Percentiles rank a stretch among this genome's conserved stretches.
These are phyloP conservation scores for Rhagoletis zephyria DNA, from an alignment of 1,140 invertebrate species.

Conservation along the genomic window DNA sequence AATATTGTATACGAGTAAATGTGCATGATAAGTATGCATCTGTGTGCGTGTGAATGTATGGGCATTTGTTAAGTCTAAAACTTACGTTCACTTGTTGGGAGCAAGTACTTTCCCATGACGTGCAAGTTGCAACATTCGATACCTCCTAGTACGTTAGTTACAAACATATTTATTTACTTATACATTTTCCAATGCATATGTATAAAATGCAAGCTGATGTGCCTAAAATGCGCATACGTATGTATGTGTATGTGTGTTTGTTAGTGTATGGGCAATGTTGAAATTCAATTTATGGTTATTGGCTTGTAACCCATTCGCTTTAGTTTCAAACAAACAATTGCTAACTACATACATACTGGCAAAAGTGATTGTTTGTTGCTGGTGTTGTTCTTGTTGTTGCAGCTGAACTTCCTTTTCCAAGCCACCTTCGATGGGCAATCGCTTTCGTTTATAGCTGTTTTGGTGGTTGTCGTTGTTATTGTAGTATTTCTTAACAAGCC, in stretches of 20 bases:
- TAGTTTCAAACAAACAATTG: conserved; percentile 38
- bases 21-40: not conserved
- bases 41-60: not conserved
- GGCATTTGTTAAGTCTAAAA: not conserved
- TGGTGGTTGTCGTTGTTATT: not conserved
- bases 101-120: conserved; percentile 48
- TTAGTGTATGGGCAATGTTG: not conserved
- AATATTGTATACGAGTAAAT: not conserved
- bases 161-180: not conserved
- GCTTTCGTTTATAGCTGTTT: not conserved
- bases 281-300: conserved; percentile 47
- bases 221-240: not conserved
- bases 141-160: not conserved
- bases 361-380: conserved; percentile 14
- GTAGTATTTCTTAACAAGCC: conserved; percentile 8
- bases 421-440: conserved; percentile 43
- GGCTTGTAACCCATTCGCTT: conserved; percentile 27
- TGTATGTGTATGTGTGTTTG: not conserved
- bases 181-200: not conserved
- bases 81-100: conserved; percentile 42
- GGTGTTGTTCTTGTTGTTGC: not conserved
- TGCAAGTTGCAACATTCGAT: conserved; percentile 34
- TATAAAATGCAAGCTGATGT: not conserved
- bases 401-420: not conserved
- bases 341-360: conserved; percentile 16